Percentiles rank a stretch among this genome's conserved stretches.
These are phyloP conservation scores for Mechanitis mazaeus DNA, from an alignment of 2,888 invertebrate species.

Conservation along the genomic window DNA sequence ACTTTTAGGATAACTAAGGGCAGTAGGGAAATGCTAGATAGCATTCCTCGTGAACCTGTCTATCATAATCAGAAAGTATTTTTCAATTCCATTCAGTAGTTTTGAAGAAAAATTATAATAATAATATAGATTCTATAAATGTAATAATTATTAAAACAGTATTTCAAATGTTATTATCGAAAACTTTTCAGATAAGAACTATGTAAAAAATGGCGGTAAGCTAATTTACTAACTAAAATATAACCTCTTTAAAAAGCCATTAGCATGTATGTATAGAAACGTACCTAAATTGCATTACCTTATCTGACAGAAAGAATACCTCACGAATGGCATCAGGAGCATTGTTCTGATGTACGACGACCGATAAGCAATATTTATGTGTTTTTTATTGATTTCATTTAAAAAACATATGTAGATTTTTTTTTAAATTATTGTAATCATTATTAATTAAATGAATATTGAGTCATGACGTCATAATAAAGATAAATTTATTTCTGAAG, in stretches of 20 bases:
- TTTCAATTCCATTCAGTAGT: too few species aligned
- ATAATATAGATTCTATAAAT: too few species aligned
- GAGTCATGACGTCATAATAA: constrained; percentile 7
- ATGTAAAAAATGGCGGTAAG: neutral
- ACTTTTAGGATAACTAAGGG: too few species aligned
- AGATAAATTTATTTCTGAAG: constrained; percentile 6
- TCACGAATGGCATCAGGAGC: constrained; percentile 55
- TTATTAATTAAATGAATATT: constrained; percentile 12
- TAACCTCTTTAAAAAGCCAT: constrained; percentile 3
- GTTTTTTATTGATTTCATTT: constrained; percentile 4
- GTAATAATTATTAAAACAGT: neutral
- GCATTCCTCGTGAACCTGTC: too few species aligned
- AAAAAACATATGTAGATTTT: neutral
- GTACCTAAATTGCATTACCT: constrained; percentile 26
- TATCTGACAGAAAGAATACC: constrained; percentile 42
- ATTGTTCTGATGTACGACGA: constrained; percentile 49
- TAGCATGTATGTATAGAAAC: constrained; percentile 1
- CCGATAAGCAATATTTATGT: constrained; percentile 30
- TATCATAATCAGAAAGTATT: too few species aligned
- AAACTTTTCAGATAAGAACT: neutral
- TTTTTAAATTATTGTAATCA: neutral
- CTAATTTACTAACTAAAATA: constrained; percentile 4
- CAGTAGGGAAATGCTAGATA: too few species aligned
- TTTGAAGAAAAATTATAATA: too few species aligned
- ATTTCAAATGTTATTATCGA: neutral